phyloP scores from a whole-genome alignment of 2,113 vertebrate species.

The Protobothrops flavoviridis region DNA sequence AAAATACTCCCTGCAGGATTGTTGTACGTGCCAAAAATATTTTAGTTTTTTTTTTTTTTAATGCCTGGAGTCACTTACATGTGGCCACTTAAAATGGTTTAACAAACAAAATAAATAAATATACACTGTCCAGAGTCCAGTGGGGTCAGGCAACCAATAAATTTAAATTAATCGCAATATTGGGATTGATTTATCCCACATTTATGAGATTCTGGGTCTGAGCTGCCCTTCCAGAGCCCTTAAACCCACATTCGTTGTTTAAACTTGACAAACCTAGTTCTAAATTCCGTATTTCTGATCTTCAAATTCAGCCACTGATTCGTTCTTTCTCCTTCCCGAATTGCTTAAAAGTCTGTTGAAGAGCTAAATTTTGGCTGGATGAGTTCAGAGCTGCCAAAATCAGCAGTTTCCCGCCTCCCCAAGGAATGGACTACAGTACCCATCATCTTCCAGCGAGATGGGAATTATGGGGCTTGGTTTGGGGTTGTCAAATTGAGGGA shows the following conservation, averaged over 20 bases:
- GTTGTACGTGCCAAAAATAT: background rate
- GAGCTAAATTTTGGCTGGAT: background rate
- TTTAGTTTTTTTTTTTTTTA: background rate
- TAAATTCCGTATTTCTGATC: background rate
- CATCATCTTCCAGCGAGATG: background rate
- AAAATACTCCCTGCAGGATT: background rate
- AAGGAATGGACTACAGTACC: background rate
- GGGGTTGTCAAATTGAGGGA: background rate
- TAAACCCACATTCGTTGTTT: background rate
- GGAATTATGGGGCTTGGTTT: background rate
- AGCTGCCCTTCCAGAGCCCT: background rate
- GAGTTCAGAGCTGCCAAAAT: background rate
- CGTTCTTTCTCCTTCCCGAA: background rate
- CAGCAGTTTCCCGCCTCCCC: fast-evolving
- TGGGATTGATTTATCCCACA: background rate
- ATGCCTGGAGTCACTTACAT: background rate
- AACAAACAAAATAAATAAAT: background rate
- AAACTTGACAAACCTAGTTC: background rate
- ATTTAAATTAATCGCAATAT: background rate
- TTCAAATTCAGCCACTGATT: background rate
- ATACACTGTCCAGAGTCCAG: background rate
- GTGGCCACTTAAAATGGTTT: background rate
- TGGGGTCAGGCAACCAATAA: background rate
- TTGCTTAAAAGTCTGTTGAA: background rate
- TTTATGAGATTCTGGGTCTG: background rate